Base-by-base conservation (phyloP, 2,888 invertebrate genomes). In the Acrocera orbiculus region DNA sequence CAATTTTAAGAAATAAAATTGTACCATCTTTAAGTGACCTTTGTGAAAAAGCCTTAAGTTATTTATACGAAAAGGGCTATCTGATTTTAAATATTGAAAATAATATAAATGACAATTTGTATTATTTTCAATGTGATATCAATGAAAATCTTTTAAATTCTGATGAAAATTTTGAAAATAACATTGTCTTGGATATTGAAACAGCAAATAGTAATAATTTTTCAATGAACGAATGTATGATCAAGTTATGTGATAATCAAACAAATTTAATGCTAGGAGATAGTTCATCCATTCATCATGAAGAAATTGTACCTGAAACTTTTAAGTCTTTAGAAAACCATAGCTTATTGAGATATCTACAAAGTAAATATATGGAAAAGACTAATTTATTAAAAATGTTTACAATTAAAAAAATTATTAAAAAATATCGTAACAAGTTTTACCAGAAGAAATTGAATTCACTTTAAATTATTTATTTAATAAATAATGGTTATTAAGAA, bases 1-100 rank as follows among this genome's bases (percentile, higher is more conserved):
- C n/a, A n/a, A n/a, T n/a, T n/a, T n/a, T n/a, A n/a, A n/a, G n/a
- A n/a, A n/a, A n/a, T n/a, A n/a, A n/a, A n/a, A n/a, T 16, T 27
- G 25, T 57, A 53, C 57, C 58, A 51, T 58, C 58, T 54, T 50
- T 58, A 58, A 58, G 58, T 58, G 58, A 55, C 54, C 58, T 58
- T 57, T 58, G 58, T 51, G 56, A 56, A 50, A 52, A 48, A 55
- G 58, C 58, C 55, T 56, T 58, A 58, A 56, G 51, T 50, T 57
- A 56, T 54, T 56, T 54, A 52, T 58, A 50, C 44, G 46, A 43
- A 33, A 30, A 35, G 16, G 38, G 33, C 16, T 22, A 32, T 16
- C 17, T 33, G 25, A 20, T 37, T 20, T 52, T 57, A 42, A 52
- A 56, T 41, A 54, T 50, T 41, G 53, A 54, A 41, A 27, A 33